Conservation (phyloP, 2,113 vertebrate species). For the Prinia subflava region DNA sequence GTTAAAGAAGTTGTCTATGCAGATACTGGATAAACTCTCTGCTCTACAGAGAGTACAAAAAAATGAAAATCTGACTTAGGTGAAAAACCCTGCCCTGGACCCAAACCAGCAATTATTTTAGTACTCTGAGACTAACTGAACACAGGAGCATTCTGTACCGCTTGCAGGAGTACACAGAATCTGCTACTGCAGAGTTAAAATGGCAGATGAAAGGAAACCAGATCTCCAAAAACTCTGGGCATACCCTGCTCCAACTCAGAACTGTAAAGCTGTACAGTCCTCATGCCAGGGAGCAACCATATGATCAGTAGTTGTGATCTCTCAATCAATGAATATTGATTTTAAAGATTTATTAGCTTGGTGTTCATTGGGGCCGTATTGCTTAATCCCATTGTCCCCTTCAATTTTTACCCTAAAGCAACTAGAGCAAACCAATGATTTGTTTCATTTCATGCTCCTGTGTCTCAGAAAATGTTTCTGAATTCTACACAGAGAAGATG, state of each 20-base stretch:
- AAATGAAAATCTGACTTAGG: neutral
- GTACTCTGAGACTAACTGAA: neutral
- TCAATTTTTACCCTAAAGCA: neutral
- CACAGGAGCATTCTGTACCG: neutral
- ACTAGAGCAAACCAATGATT: neutral
- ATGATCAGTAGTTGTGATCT: neutral
- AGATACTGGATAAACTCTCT: neutral
- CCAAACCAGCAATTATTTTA: neutral
- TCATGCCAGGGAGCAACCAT: neutral
- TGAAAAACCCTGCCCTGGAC: neutral
- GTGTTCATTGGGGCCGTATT: neutral
- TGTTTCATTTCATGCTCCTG: neutral
- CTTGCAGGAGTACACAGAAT: neutral
- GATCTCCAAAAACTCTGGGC: neutral
- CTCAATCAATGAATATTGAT: neutral
- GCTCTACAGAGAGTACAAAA: neutral
- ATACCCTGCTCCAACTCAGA: neutral
- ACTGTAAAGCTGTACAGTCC: neutral
- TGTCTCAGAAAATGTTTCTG: neutral
- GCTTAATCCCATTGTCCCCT: neutral
- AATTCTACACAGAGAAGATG: neutral
- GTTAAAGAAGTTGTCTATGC: neutral
- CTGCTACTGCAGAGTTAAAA: neutral
- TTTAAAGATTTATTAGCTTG: neutral
- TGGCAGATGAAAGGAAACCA: neutral